Evolutionary conservation across 2,797 vertebrate genomes (phyloP), one percentile per base, ranked within the genome.

Genomic region (Rhyacichthys aspro): DNA sequence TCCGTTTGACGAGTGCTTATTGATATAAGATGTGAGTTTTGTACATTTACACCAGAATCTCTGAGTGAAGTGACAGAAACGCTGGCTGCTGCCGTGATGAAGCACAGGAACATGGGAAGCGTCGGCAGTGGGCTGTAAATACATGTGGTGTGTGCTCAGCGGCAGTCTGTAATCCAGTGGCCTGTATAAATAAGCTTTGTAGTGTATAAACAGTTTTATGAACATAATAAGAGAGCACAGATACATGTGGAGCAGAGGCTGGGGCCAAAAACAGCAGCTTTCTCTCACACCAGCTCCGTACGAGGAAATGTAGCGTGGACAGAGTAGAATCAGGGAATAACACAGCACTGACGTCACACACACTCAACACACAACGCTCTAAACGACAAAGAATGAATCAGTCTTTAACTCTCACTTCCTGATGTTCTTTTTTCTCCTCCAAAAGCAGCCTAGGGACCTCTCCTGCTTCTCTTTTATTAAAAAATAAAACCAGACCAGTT

Each of bases 111-210:
- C 60, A 56, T 38, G 54, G 41, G 67, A 52, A 55, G 37, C 56
- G 52, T 66, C 44, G 62, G 72, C 55, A 28, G 38, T 44, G 6
- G 56, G 45, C 67, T 55, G 18, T 57, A 44, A 48, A 52, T 59
- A 42, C 47, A 9, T 74, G 52, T 61, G 18, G 74, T 59, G 17
- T 74, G 82, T 88, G 86, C 83, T 70, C 61, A 79, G 67, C 87
- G 82, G 57, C 78, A 78, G 78, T 82, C 90, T 91, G 78, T 92
- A 92, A 92, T 92, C 88, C 88, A 77, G 79, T 71, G 87, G 84
- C 86, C 90, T 87, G 88, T 90, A 90, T 92, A 92, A 92, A 93
- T 90, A 92, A 82, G 85, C 89, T 90, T 89, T 92, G 90, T 91
- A 89, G 89, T 86, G 81, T 88, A 91, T 93, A 91, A 92, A 92